These are phyloP conservation scores for Latrodectus hesperus DNA, from an alignment of 2,888 invertebrate species.

Conservation along the genomic window DNA sequence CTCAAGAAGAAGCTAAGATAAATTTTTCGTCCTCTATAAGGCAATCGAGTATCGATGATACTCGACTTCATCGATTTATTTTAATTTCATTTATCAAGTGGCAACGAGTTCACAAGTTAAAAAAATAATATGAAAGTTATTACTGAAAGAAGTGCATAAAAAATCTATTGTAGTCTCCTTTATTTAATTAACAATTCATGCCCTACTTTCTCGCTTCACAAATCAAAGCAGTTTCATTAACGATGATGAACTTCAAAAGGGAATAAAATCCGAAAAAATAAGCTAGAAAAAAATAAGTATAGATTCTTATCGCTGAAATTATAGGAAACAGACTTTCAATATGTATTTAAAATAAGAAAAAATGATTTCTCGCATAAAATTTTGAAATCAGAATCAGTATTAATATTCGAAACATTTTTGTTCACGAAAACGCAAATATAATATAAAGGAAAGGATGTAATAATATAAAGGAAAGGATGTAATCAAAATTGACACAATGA, in stretches of 20 bases:
- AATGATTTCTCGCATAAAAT: too few relatives aligned
- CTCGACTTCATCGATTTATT: conserved; percentile 50
- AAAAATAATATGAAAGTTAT: not conserved
- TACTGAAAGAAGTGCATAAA: conserved; percentile 7
- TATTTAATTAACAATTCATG: conserved; percentile 47
- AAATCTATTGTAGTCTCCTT: conserved; percentile 41
- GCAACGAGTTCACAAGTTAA: conserved; percentile 29
- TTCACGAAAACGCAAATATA: too few relatives aligned
- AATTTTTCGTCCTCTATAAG: conserved; percentile 9
- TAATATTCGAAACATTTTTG: too few relatives aligned
- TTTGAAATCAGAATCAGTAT: too few relatives aligned
- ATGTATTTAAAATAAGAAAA: too few relatives aligned
- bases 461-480: too few relatives aligned
- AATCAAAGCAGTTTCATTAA: conserved; percentile 45
- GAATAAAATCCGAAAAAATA: too few relatives aligned
- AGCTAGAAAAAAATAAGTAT: too few relatives aligned
- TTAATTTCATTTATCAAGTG: conserved; percentile 61
- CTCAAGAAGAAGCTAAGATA: not conserved
- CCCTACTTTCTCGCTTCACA: conserved; percentile 31
- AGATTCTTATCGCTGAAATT: too few relatives aligned
- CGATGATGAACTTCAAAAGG: conserved; percentile 41
- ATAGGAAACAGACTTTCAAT: too few relatives aligned
- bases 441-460: too few relatives aligned
- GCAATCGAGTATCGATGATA: conserved; percentile 49
- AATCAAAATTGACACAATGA: too few relatives aligned